These are phyloP conservation scores for Ostrea denselamellosa DNA, from an alignment of 1,140 invertebrate genomes.

Conservation along the genomic window DNA sequence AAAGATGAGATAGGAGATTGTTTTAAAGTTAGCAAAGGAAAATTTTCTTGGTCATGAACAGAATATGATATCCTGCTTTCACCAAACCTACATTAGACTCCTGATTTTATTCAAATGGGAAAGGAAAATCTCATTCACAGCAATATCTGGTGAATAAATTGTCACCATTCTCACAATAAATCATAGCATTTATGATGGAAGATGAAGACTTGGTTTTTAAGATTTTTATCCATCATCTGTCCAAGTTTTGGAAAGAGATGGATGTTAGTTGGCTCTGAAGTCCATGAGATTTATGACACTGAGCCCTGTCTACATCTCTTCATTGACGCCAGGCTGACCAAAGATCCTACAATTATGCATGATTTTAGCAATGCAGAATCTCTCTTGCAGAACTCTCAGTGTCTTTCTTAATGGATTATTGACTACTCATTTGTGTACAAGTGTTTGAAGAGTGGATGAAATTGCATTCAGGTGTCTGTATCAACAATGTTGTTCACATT, in stretches of 20 bases:
- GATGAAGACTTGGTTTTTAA: neutral
- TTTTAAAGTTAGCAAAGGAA: too few species aligned
- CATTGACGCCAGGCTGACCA: neutral
- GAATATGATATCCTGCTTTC: neutral
- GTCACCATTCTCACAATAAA: conserved; percentile 35
- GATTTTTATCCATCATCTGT: conserved; percentile 33
- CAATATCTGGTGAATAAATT: conserved; percentile 37
- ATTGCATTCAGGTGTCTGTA: conserved; percentile 29
- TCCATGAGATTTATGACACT: neutral
- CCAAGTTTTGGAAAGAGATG: conserved; percentile 4
- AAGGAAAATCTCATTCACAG: neutral
- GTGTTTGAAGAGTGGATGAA: conserved; percentile 17
- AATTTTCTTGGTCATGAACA: conserved; percentile 8
- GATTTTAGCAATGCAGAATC: conserved; percentile 17
- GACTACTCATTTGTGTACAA: conserved; percentile 23
- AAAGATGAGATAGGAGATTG: too few species aligned
- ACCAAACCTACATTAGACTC: neutral
- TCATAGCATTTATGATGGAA: neutral
- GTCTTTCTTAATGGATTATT: conserved; percentile 32
- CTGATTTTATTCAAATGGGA: conserved; percentile 7
- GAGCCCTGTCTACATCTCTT: neutral
- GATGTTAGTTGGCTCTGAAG: conserved; percentile 14
- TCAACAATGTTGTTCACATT: neutral
- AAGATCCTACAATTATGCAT: neutral
- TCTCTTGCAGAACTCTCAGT: conserved; percentile 27